These are phyloP conservation scores for Atopsyche davidsoni DNA, from an alignment of 1,140 invertebrate genomes.

Conservation along the genomic window DNA sequence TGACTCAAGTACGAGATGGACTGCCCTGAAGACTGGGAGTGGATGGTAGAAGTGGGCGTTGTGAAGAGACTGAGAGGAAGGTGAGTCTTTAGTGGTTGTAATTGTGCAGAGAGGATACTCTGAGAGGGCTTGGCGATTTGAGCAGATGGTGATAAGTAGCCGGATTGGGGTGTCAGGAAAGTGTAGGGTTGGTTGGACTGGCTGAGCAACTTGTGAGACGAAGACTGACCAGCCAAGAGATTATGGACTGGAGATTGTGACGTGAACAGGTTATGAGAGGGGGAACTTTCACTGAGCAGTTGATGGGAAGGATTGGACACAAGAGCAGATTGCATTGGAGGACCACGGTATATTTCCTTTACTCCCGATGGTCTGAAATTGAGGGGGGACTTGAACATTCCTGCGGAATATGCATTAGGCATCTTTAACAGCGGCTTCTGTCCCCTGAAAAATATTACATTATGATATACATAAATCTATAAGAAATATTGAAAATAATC, in stretches of 20 bases:
- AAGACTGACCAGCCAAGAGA: conserved; percentile 4
- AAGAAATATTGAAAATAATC: no score
- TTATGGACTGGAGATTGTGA: conserved; percentile 8
- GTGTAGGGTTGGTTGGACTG: neutral
- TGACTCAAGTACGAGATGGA: conserved; percentile 4
- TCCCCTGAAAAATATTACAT: conserved; percentile 18
- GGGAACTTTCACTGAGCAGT: neutral
- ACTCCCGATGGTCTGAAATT: conserved; percentile 3
- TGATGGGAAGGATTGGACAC: conserved; percentile 4
- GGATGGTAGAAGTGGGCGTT: neutral
- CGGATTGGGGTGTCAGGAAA: neutral
- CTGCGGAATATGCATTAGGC: conserved; percentile 8
- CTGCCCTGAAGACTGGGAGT: no score
- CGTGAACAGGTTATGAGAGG: conserved; percentile 7
- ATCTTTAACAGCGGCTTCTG: conserved; percentile 13
- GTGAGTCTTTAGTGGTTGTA: no score
- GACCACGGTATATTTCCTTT: conserved; percentile 12
- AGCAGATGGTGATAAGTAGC: no score
- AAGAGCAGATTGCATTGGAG: neutral
- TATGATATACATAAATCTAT: no score
- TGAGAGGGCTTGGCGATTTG: no score
- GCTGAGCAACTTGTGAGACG: neutral
- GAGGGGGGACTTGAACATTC: conserved; percentile 13
- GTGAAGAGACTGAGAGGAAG: no score
- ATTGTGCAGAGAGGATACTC: no score